Percentiles rank a stretch among this genome's conserved stretches.
Evolutionary conservation across 1,140 invertebrate genomes (phyloP).

Genomic region (Plutomurus gul): DNA sequence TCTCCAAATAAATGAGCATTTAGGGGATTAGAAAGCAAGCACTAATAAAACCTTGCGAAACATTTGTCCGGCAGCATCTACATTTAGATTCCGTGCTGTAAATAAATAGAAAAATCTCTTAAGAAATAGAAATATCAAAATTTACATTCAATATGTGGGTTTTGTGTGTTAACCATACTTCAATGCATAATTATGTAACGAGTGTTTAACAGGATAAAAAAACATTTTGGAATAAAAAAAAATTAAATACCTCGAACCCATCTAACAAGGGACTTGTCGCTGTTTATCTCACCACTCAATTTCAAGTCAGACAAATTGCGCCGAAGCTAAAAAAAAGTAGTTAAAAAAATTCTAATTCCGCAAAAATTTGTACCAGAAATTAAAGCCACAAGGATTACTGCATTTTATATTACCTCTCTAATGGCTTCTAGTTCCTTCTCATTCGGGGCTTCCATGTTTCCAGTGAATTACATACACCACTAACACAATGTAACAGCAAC

Average conservation of each 20-base stretch:
- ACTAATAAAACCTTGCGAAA: constrained; percentile 66
- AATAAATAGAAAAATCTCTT: constrained; percentile 56
- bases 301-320: constrained; percentile 1
- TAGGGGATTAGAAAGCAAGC: background rate
- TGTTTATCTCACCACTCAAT: background rate
- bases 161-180: background rate
- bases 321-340: background rate
- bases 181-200: background rate
- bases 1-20: background rate
- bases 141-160: background rate
- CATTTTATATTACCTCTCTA: background rate
- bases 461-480: no score
- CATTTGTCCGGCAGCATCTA: constrained; percentile 82
- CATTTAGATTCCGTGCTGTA: constrained; percentile 80
- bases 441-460: background rate
- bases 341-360: background rate
- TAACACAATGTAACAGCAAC: no score
- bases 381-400: background rate
- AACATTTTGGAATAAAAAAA: background rate
- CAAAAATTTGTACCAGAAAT: background rate
- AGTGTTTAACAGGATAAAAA: background rate
- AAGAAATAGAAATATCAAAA: no score
- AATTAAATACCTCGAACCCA: background rate
- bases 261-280: background rate
- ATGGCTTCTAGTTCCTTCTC: background rate